Evolutionary conservation across 2,888 invertebrate genomes (phyloP).

Genomic region (Hymenopus coronatus): DNA sequence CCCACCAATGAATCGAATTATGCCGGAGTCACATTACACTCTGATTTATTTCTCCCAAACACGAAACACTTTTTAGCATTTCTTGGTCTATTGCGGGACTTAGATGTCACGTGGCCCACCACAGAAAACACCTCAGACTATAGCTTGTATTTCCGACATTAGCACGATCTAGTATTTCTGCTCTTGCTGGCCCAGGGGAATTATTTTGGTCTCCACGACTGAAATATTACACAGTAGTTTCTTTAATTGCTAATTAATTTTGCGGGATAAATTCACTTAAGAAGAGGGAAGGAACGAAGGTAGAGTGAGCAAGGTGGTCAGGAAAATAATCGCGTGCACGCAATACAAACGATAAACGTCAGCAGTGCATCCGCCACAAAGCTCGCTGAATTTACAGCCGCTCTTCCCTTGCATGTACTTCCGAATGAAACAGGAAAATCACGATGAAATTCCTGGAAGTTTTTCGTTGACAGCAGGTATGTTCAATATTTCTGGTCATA

Average conservation of each 20-base stretch:
- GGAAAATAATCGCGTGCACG: neutral
- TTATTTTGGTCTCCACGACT: neutral
- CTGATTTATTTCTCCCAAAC: neutral
- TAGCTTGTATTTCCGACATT: neutral
- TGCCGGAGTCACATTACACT: neutral
- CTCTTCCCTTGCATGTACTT: neutral
- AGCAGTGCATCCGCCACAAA: neutral
- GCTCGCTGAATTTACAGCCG: neutral
- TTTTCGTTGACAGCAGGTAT: neutral
- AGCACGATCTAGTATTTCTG: neutral
- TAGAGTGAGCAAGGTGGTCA: neutral
- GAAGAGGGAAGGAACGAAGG: neutral
- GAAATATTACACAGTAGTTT: neutral
- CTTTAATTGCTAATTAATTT: neutral
- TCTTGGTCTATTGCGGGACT: neutral
- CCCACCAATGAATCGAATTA: neutral
- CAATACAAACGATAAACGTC: neutral
- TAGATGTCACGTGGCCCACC: neutral
- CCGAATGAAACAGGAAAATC: neutral
- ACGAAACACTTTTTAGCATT: neutral
- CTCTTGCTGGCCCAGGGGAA: neutral
- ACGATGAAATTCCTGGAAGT: neutral
- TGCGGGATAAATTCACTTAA: neutral
- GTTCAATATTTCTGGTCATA: neutral
- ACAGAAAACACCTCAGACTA: neutral